Percentiles rank a stretch among this genome's conserved stretches.
Conservation (phyloP, 2,797 vertebrate species). For the Diplodus sargus region DNA sequence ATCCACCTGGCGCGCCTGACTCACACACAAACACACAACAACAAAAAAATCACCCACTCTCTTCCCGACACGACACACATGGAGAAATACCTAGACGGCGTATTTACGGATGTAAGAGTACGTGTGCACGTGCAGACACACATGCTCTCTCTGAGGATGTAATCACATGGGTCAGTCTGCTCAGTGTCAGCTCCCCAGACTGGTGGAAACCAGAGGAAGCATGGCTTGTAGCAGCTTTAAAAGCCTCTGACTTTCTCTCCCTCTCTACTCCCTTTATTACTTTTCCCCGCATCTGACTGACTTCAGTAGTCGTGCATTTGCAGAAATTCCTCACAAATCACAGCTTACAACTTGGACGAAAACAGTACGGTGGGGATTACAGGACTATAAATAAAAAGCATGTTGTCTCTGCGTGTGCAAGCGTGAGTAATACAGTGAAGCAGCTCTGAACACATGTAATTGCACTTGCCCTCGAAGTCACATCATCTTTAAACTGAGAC, state of each 20-base stretch:
- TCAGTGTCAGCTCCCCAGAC: constrained; percentile 74
- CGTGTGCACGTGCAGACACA: constrained; percentile 21
- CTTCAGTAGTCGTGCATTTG: constrained; percentile 78
- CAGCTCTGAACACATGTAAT: constrained; percentile 79
- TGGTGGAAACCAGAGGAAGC: constrained; percentile 75
- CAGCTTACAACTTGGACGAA: constrained; percentile 55
- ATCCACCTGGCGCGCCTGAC: constrained; percentile 67
- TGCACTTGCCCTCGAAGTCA: constrained; percentile 75
- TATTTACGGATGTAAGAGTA: constrained; percentile 9
- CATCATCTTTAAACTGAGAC: constrained; percentile 78
- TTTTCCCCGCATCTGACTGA: constrained; percentile 2
- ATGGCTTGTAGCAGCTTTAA: constrained; percentile 72
- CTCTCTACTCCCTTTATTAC: constrained; percentile 17
- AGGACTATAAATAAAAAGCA: neutral
- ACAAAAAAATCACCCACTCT: constrained; percentile 4
- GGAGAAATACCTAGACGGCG: constrained; percentile 20
- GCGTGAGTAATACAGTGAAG: constrained; percentile 17
- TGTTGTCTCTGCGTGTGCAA: constrained; percentile 12
- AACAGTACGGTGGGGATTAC: neutral
- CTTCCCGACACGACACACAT: constrained; percentile 18
- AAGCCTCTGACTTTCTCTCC: constrained; percentile 50
- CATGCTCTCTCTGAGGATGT: constrained; percentile 40
- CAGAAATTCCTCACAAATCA: constrained; percentile 85
- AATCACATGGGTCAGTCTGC: constrained; percentile 79
- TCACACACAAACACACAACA: constrained; percentile 19